Evolutionary conservation across 2,113 vertebrate genomes (phyloP), one percentile per base, ranked within the genome.

Genomic region (Aramus guarauna): DNA sequence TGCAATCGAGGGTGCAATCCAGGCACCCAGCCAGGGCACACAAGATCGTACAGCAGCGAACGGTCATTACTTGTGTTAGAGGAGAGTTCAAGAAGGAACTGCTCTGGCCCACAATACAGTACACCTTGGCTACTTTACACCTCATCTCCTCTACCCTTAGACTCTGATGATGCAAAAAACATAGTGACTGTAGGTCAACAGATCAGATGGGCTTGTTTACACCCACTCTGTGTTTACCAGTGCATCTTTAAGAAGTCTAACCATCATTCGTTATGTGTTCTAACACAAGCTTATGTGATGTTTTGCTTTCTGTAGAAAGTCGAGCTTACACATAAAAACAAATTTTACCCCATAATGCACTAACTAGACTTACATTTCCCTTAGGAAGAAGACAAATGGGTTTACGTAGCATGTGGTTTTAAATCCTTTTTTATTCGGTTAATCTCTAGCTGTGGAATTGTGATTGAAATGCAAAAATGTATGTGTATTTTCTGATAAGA

Each of bases 401-500:
- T 92, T 97, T 95, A 94, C 10, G 32, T 85, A 91, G 81, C 92
- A 92, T 92, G 84, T 82, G 77, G 88, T 79, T 92, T 94, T 17
- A 96, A 92, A 97, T 94, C 91, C 89, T 76, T 94, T 96, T 95
- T 96, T 77, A 94, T 80, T 85, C 45, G 6, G 63, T 87, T 97
- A 97, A 93, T 95, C 96, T 92, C 77, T 91, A 82, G 91, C 96
- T 90, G 66, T 84, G 41, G 60, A 92, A 82, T 52, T 92, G 34
- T 56, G 93, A 95, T 75, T 97, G 92, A 95, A 96, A 68, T 89
- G 92, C 79, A 93, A 84, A 96, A 92, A 95, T 37, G 94, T 91
- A 88, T 45, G 76, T 95, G 78, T 82, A 88, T 97, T 96, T 97
- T 88, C 92, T 92, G 96, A 97, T 97, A 97, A 97, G 96, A 78